Conservation (phyloP, 2,113 vertebrate species). For the Pangasianodon gigas region DNA sequence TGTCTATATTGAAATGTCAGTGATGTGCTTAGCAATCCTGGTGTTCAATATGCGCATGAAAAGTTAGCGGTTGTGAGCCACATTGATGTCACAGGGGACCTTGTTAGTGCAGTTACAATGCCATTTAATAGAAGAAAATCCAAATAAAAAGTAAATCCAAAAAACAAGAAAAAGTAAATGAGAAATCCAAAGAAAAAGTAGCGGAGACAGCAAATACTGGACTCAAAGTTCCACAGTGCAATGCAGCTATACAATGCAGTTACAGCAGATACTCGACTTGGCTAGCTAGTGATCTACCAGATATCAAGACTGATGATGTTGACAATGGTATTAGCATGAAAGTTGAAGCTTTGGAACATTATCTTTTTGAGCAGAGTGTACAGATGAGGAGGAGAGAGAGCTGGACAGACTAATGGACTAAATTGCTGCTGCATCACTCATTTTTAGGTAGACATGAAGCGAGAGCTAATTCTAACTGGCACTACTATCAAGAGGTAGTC, state of each 20-base stretch:
- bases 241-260: background rate
- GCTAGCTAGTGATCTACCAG: background rate
- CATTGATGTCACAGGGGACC: background rate
- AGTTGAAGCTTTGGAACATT: background rate
- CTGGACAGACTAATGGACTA: background rate
- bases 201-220: background rate
- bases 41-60: background rate
- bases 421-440: background rate
- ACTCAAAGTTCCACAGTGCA: background rate
- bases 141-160: background rate
- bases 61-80: background rate
- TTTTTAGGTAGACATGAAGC: background rate
- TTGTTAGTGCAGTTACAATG: background rate
- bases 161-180: background rate
- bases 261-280: background rate
- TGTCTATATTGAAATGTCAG: background rate
- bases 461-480: background rate
- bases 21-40: background rate
- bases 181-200: background rate
- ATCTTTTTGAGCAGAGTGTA: background rate
- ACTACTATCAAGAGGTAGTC: background rate
- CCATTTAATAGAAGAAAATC: background rate
- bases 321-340: background rate
- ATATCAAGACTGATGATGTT: background rate
- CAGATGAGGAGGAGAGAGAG: background rate